phyloP scores from a whole-genome alignment of 2,888 invertebrate genomes.

The Agriotes lineatus region DNA sequence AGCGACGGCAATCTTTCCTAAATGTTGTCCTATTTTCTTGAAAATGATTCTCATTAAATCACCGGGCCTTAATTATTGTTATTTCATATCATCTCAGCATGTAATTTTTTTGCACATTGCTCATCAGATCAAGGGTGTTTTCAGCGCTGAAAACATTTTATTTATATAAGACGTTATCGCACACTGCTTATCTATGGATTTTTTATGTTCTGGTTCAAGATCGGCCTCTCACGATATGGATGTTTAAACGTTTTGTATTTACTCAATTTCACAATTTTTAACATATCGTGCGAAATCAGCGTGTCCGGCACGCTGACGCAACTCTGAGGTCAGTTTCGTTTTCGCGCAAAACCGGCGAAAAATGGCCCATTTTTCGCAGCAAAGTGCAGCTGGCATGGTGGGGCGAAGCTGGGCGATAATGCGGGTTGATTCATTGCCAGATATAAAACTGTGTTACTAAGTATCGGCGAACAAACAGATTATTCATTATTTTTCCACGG shows the following conservation, averaged over 20 bases:
- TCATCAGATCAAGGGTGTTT: neutral
- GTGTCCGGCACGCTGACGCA: neutral
- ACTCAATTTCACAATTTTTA: neutral
- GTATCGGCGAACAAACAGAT: constrained; percentile 11
- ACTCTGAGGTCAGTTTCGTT: constrained; percentile 6
- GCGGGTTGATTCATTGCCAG: neutral
- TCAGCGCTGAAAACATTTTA: neutral
- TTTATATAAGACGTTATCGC: neutral
- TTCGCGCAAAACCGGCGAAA: neutral
- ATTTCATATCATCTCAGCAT: neutral
- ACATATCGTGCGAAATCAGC: too few species aligned
- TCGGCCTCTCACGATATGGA: neutral
- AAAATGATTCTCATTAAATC: too few species aligned
- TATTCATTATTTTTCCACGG: constrained; percentile 12
- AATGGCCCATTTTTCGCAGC: too few species aligned
- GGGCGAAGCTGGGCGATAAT: neutral
- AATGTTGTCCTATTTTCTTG: too few species aligned
- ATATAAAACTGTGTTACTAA: constrained; percentile 3
- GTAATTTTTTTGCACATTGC: neutral
- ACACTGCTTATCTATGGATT: neutral
- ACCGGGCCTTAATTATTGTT: too few species aligned
- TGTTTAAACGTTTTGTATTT: constrained; percentile 9
- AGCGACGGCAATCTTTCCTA: too few species aligned
- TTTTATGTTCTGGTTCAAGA: constrained; percentile 16
- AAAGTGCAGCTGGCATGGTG: too few species aligned